Evolutionary conservation across 1,140 invertebrate genomes (phyloP).

Genomic region (Bombyx mori): ASM3026992v2 NC_085121.1:3066501-3067000

Average conservation of each 20-base stretch:
- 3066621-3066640: too few relatives aligned
- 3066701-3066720: conserved; percentile 5
- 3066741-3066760: conserved; percentile 14
- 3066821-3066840: conserved; percentile 26
- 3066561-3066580: too few relatives aligned
- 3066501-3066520: too few relatives aligned
- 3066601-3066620: too few relatives aligned
- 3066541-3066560: too few relatives aligned
- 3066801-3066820: conserved; percentile 26
- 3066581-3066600: too few relatives aligned
- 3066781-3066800: conserved; percentile 44
- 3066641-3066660: too few relatives aligned
- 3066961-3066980: background rate
- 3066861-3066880: conserved; percentile 54
- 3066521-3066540: too few relatives aligned
- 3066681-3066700: conserved; percentile 12
- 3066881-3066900: conserved; percentile 41
- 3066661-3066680: conserved; percentile 14
- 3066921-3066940: conserved; percentile 43
- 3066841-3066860: conserved; percentile 59
- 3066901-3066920: conserved; percentile 50
- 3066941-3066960: conserved; percentile 42
- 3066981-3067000: conserved; percentile 3
- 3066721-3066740: conserved; percentile 8
- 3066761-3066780: conserved; percentile 27